phyloP scores from a whole-genome alignment of 2,888 invertebrate species.

The Campoplex nolae region DNA sequence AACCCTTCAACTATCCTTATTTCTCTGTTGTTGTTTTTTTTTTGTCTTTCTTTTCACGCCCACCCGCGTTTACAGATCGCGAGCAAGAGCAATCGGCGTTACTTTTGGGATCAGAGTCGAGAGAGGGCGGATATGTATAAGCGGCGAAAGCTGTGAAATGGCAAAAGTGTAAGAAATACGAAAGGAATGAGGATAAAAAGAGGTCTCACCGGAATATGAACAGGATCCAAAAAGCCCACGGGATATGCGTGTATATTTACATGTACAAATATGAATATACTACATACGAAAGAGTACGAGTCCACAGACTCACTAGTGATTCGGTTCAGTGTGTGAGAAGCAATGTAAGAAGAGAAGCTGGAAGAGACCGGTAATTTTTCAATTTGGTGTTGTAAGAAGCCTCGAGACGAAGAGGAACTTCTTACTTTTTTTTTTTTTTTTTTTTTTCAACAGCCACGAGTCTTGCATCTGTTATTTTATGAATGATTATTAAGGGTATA shows the following conservation, averaged over 20 bases:
- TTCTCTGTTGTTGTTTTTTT: neutral
- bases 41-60: constrained; percentile 56
- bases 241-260: constrained; percentile 8
- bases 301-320: constrained; percentile 28
- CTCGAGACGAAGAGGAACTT: constrained; percentile 37
- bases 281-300: constrained; percentile 2
- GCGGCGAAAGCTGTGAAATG: constrained; percentile 60
- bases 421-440: constrained; percentile 31
- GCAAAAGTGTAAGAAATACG: constrained; percentile 34
- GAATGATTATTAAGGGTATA: constrained; percentile 38
- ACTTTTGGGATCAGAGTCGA: constrained; percentile 52
- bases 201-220: constrained; percentile 3
- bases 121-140: constrained; percentile 46
- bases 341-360: constrained; percentile 49
- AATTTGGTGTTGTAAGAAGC: constrained; percentile 62
- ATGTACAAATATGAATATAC: neutral
- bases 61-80: constrained; percentile 59
- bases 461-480: constrained; percentile 25
- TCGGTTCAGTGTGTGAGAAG: constrained; percentile 28
- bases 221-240: constrained; percentile 40
- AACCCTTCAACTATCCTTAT: constrained; percentile 49
- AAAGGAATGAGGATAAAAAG: constrained; percentile 25
- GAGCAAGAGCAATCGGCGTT: constrained; percentile 52
- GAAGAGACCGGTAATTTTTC: constrained; percentile 67
- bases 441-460: constrained; percentile 38